Base-by-base conservation (phyloP, 1,140 invertebrate genomes). In the Pogonognathellus flavescens region DNA sequence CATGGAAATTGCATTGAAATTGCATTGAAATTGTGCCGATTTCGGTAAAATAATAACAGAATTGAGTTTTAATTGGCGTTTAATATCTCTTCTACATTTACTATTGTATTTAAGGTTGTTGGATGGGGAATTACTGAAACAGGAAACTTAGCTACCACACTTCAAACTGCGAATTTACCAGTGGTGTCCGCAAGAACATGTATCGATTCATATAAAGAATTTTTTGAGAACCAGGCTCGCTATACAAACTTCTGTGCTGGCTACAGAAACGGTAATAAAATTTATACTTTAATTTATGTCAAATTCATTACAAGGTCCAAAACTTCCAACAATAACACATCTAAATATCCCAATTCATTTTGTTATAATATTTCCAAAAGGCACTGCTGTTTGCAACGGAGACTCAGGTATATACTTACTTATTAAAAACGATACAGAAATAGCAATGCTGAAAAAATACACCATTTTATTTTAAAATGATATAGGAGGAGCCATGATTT, bases 211-310 rank as follows among this genome's bases (percentile, higher is more conserved):
- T 53, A 82, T 18, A 31, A 70, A 76, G 86, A 80, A 16, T 76
- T 59, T 10, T 70, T 76, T 25, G 16, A 80, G 52, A 49, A 86
- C n/a, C 62, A 85, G 41, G 49, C 86, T 18, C 80, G 86, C 31
- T 86, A 82, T 31, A 88, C 88, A 0, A 87, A 85, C n/a, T 88
- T 82, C 41, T 88, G 88, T 86, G 88, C 88, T 82, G 87, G 88
- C 0, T 84, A 53, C 57, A 82, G 59, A 50, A 88, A 88, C 85
- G 84, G 86, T 76, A 87, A 57, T 9, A 55, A 0, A 66, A 22
- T 62, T 70, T 3, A 5, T n/a, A n/a, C n/a, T n/a, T n/a, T n/a
- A n/a, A n/a, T n/a, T n/a, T n/a, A n/a, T n/a, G n/a, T n/a, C n/a
- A n/a, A n/a, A n/a, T n/a, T n/a, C n/a, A n/a, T n/a, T n/a, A n/a